These are phyloP conservation scores for Maniola hyperantus DNA, from an alignment of 2,888 invertebrate genomes.

Conservation along the genomic window DNA sequence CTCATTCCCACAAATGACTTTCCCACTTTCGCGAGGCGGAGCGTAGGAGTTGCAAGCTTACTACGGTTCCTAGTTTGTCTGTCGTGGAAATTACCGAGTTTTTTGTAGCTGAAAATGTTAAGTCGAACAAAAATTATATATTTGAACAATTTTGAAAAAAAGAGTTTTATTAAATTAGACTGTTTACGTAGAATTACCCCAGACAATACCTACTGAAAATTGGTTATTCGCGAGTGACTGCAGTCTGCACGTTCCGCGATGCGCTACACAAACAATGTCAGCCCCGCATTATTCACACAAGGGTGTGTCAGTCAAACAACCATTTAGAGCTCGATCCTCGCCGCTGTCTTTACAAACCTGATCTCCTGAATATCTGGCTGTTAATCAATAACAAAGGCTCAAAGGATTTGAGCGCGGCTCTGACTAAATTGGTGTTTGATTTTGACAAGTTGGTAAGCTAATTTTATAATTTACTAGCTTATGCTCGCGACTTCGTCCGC, in stretches of 20 bases:
- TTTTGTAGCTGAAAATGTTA: no score
- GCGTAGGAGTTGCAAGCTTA: no score
- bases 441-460: conserved; percentile 20
- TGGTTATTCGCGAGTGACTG: conserved; percentile 46
- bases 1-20: no score
- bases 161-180: neutral
- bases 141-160: no score
- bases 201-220: conserved; percentile 30
- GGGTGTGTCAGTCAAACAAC: conserved; percentile 76
- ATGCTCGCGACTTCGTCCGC: no score
- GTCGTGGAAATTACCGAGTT: no score
- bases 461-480: conserved; percentile 18
- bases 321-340: conserved; percentile 70
- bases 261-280: conserved; percentile 64
- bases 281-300: conserved; percentile 54
- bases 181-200: neutral
- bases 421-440: conserved; percentile 27
- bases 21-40: no score
- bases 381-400: conserved; percentile 40
- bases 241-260: conserved; percentile 54
- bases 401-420: conserved; percentile 36
- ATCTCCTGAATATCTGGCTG: conserved; percentile 50
- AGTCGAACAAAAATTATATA: no score
- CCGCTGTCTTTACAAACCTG: conserved; percentile 59
- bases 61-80: no score